Conservation (phyloP, 2,113 vertebrate species). For the Eublepharis macularius region DNA sequence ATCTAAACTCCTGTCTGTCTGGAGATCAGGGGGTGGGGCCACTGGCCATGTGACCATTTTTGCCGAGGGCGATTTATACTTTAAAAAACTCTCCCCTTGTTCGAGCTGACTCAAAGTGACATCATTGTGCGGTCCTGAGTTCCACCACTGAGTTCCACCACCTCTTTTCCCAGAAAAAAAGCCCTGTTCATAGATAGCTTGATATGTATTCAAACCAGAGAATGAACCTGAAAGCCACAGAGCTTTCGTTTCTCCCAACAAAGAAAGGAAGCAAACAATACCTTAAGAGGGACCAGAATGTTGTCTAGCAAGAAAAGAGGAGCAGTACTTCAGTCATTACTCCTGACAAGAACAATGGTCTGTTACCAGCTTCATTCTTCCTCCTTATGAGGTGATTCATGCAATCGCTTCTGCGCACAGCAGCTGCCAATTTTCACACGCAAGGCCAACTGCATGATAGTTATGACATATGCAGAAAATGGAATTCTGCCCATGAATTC, state of each 20-base stretch:
- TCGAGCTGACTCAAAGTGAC: too few relatives aligned
- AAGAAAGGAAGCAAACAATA: neutral
- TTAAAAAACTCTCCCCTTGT: too few relatives aligned
- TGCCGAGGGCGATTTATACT: too few relatives aligned
- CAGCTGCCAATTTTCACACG: neutral
- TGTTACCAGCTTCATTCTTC: neutral
- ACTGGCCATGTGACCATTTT: too few relatives aligned
- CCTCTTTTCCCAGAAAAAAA: too few relatives aligned
- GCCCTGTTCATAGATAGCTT: neutral
- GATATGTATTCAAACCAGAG: conserved; percentile 2
- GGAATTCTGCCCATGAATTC: too few relatives aligned
- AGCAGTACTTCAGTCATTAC: neutral
- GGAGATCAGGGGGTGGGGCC: too few relatives aligned
- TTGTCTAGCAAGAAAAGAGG: neutral
- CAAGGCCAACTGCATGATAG: neutral
- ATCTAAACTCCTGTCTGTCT: too few relatives aligned
- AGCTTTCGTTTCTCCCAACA: rapidly evolving
- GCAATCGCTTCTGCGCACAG: neutral
- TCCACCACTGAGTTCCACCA: too few relatives aligned
- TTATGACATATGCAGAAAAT: too few relatives aligned
- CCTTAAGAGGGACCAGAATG: rapidly evolving
- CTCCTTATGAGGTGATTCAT: neutral
- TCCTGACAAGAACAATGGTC: neutral
- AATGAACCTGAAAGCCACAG: neutral
- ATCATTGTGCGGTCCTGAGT: too few relatives aligned